These are phyloP conservation scores for Syngnathus scovelli DNA, from an alignment of 2,113 vertebrate species.

Conservation along the genomic window DNA sequence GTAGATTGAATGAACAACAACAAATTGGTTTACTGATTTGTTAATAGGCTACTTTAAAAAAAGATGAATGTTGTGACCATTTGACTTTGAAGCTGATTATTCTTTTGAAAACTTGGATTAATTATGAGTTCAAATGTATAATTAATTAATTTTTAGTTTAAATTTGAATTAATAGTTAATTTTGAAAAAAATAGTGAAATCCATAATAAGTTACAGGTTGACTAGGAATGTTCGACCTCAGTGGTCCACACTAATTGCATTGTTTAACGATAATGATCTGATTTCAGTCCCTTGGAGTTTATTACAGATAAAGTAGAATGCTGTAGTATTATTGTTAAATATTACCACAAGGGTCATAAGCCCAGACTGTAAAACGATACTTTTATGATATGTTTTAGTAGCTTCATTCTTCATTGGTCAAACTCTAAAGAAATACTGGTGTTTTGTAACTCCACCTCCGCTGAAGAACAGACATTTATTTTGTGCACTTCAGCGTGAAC, in stretches of 20 bases:
- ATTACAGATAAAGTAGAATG: background rate
- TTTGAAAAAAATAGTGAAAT: too few relatives aligned
- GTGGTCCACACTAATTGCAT: background rate
- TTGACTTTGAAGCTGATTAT: too few relatives aligned
- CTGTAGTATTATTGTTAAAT: background rate
- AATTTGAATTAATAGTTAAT: too few relatives aligned
- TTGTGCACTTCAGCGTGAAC: slow-evolving; percentile 3
- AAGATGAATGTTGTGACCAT: too few relatives aligned
- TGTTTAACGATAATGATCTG: background rate
- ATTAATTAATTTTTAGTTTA: too few relatives aligned
- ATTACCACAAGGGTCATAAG: background rate
- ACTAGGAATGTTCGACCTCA: background rate
- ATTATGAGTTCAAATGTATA: too few relatives aligned
- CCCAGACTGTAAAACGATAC: background rate
- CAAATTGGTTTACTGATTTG: too few relatives aligned
- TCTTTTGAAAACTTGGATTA: too few relatives aligned
- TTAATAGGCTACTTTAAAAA: too few relatives aligned
- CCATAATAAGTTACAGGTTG: background rate
- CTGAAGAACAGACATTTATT: slow-evolving; percentile 16
- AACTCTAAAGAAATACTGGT: slow-evolving; percentile 18
- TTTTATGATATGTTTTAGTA: background rate
- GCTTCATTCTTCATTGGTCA: slow-evolving; percentile 8
- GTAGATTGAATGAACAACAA: too few relatives aligned
- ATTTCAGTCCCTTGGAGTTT: background rate
- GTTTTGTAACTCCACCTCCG: slow-evolving; percentile 14